Evolutionary conservation across 2,797 vertebrate species (phyloP).

Genomic region (Jordanella pulchra): DNA sequence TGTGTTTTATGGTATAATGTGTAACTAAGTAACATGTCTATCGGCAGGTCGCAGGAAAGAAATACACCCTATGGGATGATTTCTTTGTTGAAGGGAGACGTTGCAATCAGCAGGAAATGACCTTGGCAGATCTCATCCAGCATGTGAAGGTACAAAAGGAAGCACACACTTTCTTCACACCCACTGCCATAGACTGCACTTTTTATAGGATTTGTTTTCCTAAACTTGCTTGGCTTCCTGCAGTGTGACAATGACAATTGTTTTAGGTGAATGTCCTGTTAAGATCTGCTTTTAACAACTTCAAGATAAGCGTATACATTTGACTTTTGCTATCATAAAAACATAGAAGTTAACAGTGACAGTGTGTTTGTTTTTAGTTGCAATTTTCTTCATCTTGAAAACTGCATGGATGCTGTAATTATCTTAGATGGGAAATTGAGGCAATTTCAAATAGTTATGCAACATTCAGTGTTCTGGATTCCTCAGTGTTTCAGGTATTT

Average conservation of each 20-base stretch:
- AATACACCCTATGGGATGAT: conserved; percentile 84
- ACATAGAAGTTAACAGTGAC: neutral
- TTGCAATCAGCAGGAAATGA: conserved; percentile 80
- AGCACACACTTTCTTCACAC: conserved; percentile 44
- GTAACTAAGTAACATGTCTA: conserved; percentile 60
- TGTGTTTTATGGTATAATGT: conserved; percentile 26
- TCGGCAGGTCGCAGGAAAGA: conserved; percentile 79
- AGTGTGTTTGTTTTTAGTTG: too few species aligned
- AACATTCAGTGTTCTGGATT: neutral
- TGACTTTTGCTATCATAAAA: neutral
- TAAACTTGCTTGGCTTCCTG: conserved; percentile 47
- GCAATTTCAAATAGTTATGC: neutral
- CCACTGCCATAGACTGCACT: conserved; percentile 18
- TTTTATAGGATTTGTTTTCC: conserved; percentile 24
- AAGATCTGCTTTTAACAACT: conserved; percentile 30
- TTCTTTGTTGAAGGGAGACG: conserved; percentile 77
- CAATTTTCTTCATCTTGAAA: neutral
- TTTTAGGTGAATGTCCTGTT: conserved; percentile 39
- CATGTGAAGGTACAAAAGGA: conserved; percentile 82
- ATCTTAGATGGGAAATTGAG: neutral
- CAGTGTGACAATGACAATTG: conserved; percentile 52
- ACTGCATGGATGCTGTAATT: neutral
- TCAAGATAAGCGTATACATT: neutral
- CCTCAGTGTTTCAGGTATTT: neutral
- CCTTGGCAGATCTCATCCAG: conserved; percentile 82